Percentiles rank a stretch among this genome's conserved stretches.
Evolutionary conservation across 2,113 vertebrate genomes (phyloP).

Genomic region (Azemiops feae): DNA sequence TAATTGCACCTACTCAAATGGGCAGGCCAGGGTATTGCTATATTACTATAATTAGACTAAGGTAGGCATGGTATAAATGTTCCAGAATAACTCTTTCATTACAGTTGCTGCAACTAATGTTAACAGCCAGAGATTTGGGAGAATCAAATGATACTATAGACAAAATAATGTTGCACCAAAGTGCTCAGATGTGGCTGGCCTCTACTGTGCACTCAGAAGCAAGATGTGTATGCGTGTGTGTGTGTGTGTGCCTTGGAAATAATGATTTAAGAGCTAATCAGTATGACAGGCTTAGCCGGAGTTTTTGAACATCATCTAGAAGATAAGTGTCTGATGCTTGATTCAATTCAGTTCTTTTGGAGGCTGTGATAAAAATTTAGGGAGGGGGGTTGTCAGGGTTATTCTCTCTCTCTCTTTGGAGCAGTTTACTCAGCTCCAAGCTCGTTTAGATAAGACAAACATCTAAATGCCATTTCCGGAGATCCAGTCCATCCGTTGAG

Average conservation of each 20-base stretch:
- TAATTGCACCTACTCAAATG: not conserved
- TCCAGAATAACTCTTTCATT: not conserved
- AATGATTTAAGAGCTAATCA: constrained; percentile 55
- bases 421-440: constrained; percentile 54
- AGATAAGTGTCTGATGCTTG: constrained; percentile 65
- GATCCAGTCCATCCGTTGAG: constrained; percentile 42
- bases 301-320: constrained; percentile 44
- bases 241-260: constrained; percentile 21
- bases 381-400: constrained; percentile 62
- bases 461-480: constrained; percentile 68
- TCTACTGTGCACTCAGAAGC: constrained; percentile 48
- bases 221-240: constrained; percentile 22
- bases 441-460: constrained; percentile 70
- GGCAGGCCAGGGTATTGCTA: not conserved
- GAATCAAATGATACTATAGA: constrained; percentile 1
- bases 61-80: constrained; percentile 13
- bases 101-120: not conserved
- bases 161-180: constrained; percentile 37
- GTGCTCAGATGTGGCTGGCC: constrained; percentile 55
- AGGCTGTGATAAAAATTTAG: constrained; percentile 60
- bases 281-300: constrained; percentile 48
- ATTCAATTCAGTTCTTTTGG: constrained; percentile 64
- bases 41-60: not conserved
- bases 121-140: constrained; percentile 5
- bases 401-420: constrained; percentile 46